These are phyloP conservation scores for Phenganax stokvisi DNA, from an alignment of 92 coral and sea anemone genomes.

Conservation along the genomic window DNA sequence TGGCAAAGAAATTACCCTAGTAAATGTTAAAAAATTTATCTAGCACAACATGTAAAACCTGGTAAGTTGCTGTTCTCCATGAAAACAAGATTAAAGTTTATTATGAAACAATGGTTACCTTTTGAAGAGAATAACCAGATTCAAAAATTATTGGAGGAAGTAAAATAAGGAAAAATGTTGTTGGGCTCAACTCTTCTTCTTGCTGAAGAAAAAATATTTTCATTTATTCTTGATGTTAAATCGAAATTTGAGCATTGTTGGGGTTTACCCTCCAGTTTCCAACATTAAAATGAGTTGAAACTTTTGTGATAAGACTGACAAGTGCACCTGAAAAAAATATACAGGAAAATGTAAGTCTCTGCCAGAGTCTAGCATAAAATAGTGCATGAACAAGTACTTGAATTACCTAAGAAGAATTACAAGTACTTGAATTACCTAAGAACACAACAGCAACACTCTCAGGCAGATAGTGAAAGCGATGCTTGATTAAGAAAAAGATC, in stretches of 20 bases:
- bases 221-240: neutral
- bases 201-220: slow-evolving; percentile 49
- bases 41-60: too few species aligned
- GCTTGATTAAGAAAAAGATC: slow-evolving; percentile 85
- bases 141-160: slow-evolving; percentile 98
- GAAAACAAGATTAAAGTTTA: neutral
- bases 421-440: slow-evolving; percentile 59
- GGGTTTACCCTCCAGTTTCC: slow-evolving; percentile 94
- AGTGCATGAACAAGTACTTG: neutral
- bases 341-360: neutral
- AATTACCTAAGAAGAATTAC: slow-evolving; percentile 69
- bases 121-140: slow-evolving; percentile 96
- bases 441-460: slow-evolving; percentile 98
- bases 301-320: slow-evolving; percentile 88
- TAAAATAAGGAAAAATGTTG: slow-evolving; percentile 87
- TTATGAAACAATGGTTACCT: slow-evolving; percentile 51
- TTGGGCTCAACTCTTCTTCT: slow-evolving; percentile 92
- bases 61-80: neutral
- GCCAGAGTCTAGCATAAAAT: too few species aligned
- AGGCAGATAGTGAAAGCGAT: slow-evolving; percentile 93
- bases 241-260: neutral
- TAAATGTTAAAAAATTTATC: neutral
- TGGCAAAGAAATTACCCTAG: slow-evolving; percentile 98
- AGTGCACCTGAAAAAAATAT: slow-evolving; percentile 62
- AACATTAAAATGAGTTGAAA: slow-evolving; percentile 78